phyloP scores from a whole-genome alignment of 2,888 invertebrate genomes.

The Crocallis elinguaria region DNA sequence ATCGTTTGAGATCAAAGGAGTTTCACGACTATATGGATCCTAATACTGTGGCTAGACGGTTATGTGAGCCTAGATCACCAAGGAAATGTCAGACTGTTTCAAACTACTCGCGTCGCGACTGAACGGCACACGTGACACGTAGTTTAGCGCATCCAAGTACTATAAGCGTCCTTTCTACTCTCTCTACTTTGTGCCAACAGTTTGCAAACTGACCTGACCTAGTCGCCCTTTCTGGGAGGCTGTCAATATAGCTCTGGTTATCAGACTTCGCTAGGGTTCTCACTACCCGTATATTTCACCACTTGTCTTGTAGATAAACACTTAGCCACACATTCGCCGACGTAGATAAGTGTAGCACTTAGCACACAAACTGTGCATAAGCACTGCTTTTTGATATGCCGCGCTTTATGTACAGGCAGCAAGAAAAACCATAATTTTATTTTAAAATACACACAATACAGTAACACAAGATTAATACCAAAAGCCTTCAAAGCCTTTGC shows the following conservation, averaged over 20 bases:
- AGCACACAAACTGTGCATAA: conserved; percentile 60
- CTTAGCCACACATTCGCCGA: conserved; percentile 43
- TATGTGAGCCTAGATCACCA: too few relatives aligned
- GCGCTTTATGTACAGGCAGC: conserved; percentile 8
- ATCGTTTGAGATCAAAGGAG: too few relatives aligned
- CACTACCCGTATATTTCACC: conserved; percentile 4
- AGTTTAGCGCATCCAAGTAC: too few relatives aligned
- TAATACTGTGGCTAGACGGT: too few relatives aligned
- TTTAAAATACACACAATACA: background rate
- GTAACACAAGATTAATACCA: too few relatives aligned
- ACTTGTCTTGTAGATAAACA: conserved; percentile 24
- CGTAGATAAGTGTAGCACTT: conserved; percentile 55
- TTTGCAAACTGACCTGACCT: background rate
- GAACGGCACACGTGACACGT: too few relatives aligned
- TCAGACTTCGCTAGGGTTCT: background rate
- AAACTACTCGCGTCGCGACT: too few relatives aligned
- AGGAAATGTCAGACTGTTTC: too few relatives aligned
- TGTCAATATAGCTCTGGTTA: background rate
- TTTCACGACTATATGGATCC: too few relatives aligned
- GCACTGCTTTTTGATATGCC: conserved; percentile 62
- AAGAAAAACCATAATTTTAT: background rate
- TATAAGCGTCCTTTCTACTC: too few relatives aligned
- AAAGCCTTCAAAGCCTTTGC: too few relatives aligned
- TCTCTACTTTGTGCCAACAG: too few relatives aligned
- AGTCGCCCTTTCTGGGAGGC: background rate